A percentile compares a stretch with the other conserved stretches of the same genome.
These are phyloP conservation scores for Sphaeridia pumilis DNA, from an alignment of 2,888 invertebrate species.

Conservation along the genomic window DNA sequence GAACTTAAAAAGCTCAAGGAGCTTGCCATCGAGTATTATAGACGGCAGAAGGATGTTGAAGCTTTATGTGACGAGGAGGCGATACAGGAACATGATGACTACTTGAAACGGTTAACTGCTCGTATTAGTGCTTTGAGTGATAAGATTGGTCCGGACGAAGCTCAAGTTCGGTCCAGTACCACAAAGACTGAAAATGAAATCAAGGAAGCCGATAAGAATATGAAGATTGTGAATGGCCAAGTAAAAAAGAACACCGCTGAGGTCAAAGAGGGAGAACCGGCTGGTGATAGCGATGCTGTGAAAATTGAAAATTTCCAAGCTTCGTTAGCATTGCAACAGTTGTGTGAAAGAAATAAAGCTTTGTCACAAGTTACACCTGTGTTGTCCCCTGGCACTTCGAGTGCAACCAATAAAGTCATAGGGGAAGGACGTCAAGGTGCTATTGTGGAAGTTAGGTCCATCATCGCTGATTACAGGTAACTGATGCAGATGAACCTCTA, in stretches of 20 bases:
- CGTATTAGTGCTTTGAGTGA: constrained; percentile 5
- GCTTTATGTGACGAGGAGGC: neutral
- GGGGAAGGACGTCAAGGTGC: constrained; percentile 60
- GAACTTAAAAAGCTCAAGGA: constrained; percentile 74
- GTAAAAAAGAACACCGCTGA: neutral
- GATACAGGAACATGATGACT: constrained; percentile 5
- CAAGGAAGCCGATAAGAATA: constrained; percentile 13
- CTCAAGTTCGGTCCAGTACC: constrained; percentile 18
- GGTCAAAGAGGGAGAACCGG: neutral
- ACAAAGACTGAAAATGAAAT: constrained; percentile 26
- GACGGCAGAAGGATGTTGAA: constrained; percentile 41
- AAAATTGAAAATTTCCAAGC: constrained; percentile 18
- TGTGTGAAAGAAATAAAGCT: constrained; percentile 25
- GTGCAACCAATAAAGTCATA: constrained; percentile 52
- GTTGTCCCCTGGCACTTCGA: neutral
- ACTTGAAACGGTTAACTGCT: constrained; percentile 1
- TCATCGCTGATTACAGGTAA: constrained; percentile 38
- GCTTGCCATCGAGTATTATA: constrained; percentile 59
- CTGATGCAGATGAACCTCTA: neutral
- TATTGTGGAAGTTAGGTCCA: constrained; percentile 68
- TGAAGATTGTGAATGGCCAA: constrained; percentile 4
- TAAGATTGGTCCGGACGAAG: constrained; percentile 17
- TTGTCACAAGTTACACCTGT: neutral
- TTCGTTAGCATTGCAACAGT: constrained; percentile 27
- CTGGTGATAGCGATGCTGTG: neutral